Evolutionary conservation across 2,888 invertebrate genomes (phyloP).

Genomic region (Ligdia adustata): DNA sequence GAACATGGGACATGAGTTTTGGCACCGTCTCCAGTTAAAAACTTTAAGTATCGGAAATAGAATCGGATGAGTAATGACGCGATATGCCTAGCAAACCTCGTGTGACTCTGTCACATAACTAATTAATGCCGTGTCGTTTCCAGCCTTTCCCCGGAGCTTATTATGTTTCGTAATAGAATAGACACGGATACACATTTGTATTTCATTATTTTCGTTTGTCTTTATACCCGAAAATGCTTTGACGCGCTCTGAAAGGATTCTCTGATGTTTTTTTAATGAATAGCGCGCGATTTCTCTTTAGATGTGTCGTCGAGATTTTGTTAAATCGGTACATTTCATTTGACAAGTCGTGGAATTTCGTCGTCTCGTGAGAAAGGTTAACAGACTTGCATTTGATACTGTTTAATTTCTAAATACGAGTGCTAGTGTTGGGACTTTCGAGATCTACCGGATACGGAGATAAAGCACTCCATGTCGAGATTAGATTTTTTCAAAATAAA

Average conservation of each 20-base stretch:
- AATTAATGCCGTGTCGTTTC: slow-evolving; percentile 68
- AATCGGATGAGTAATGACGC: slow-evolving; percentile 70
- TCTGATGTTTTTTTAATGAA: slow-evolving; percentile 51
- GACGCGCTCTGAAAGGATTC: slow-evolving; percentile 51
- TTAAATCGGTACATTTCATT: slow-evolving; percentile 33
- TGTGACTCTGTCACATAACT: slow-evolving; percentile 72
- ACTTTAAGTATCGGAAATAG: slow-evolving; percentile 76
- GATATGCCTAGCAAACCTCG: slow-evolving; percentile 69
- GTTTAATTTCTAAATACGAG: slow-evolving; percentile 54
- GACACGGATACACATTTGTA: slow-evolving; percentile 62
- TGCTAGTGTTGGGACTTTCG: slow-evolving; percentile 41
- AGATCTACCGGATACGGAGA: slow-evolving; percentile 65
- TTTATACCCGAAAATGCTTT: slow-evolving; percentile 59
- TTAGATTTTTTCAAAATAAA: slow-evolving; percentile 40
- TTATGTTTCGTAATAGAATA: slow-evolving; percentile 55
- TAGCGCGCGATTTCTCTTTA: slow-evolving; percentile 43
- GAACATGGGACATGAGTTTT: slow-evolving; percentile 64
- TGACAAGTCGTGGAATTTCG: slow-evolving; percentile 24
- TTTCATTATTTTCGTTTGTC: slow-evolving; percentile 60
- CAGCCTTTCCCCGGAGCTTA: slow-evolving; percentile 42
- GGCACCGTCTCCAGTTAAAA: slow-evolving; percentile 67
- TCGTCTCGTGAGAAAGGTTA: slow-evolving; percentile 66
- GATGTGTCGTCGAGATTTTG: slow-evolving; percentile 36
- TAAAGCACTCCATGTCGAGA: slow-evolving; percentile 64
- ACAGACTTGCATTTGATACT: slow-evolving; percentile 45